Evolutionary conservation across 30 jellyfish, hydroid and myxozoan species (phyloP).

Genomic region (Cassiopea andromeda): DNA sequence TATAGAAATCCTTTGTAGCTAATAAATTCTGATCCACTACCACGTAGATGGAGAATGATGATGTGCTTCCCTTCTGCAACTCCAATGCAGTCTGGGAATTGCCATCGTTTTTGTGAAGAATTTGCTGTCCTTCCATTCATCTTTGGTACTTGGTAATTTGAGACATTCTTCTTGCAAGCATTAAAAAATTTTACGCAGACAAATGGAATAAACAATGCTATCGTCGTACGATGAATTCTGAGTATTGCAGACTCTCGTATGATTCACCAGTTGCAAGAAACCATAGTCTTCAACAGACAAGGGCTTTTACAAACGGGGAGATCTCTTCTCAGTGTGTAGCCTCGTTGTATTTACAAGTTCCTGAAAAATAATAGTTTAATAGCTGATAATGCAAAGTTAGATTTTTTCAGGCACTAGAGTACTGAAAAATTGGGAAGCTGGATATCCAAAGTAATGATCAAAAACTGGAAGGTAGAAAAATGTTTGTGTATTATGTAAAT

Average conservation of each 20-base stretch:
- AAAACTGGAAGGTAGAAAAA: not conserved
- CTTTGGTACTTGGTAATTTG: conserved; percentile 33
- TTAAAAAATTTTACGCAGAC: conserved; percentile 40
- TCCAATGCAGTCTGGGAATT: conserved; percentile 53
- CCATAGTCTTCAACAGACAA: conserved; percentile 53
- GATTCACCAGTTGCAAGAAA: conserved; percentile 68
- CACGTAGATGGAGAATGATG: conserved; percentile 35
- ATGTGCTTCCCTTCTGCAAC: conserved; percentile 75
- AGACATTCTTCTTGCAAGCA: conserved; percentile 25
- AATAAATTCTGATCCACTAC: conserved; percentile 46
- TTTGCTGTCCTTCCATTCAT: conserved; percentile 56
- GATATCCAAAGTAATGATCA: not conserved
- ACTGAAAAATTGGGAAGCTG: not conserved
- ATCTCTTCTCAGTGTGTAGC: conserved; percentile 19
- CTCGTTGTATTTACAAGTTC: conserved; percentile 20
- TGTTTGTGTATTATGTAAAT: not conserved
- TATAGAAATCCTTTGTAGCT: conserved; percentile 56
- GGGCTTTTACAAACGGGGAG: conserved; percentile 41
- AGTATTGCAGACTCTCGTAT: conserved; percentile 53
- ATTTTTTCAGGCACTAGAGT: not conserved
- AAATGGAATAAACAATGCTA: conserved; percentile 8
- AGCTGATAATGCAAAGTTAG: not conserved
- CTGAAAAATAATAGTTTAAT: conserved; percentile 26
- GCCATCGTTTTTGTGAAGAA: conserved; percentile 57
- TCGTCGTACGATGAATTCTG: conserved; percentile 51